Evolutionary conservation across 2,797 vertebrate genomes (phyloP).

Genomic region (Austrolebias charrua): DNA sequence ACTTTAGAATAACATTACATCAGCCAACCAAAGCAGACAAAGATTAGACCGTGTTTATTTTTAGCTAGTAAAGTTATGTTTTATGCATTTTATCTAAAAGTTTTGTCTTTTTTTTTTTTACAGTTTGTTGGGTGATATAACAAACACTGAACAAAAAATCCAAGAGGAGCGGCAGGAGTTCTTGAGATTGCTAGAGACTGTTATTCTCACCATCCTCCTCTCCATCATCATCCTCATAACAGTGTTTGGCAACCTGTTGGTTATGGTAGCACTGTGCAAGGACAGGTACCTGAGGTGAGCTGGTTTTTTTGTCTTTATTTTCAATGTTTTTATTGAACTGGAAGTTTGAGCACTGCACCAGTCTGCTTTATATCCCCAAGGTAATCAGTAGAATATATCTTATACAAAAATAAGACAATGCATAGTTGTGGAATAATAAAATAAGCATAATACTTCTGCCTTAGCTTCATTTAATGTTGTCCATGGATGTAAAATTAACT

Average conservation of each 20-base stretch:
- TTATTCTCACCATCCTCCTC: conserved; percentile 76
- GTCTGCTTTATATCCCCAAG: neutral
- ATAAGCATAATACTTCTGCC: too few relatives aligned
- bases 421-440: too few relatives aligned
- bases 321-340: neutral
- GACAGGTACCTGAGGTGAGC: conserved; percentile 81
- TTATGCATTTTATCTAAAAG: neutral
- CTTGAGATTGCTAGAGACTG: conserved; percentile 67
- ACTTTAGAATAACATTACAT: neutral
- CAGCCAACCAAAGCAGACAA: neutral
- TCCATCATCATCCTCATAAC: conserved; percentile 82
- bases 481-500: too few relatives aligned
- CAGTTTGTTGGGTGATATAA: conserved; percentile 74
- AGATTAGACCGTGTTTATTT: neutral
- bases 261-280: conserved; percentile 85
- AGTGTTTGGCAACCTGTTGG: conserved; percentile 82
- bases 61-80: neutral
- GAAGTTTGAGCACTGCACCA: neutral
- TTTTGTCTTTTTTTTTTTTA: conserved; percentile 11
- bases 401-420: neutral
- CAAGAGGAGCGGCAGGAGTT: conserved; percentile 56
- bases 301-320: neutral
- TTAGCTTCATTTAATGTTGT: too few relatives aligned
- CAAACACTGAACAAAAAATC: conserved; percentile 56
- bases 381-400: neutral